Evolutionary conservation across 2,888 invertebrate species (phyloP).

Genomic region (Lycophotia porphyrea): DNA sequence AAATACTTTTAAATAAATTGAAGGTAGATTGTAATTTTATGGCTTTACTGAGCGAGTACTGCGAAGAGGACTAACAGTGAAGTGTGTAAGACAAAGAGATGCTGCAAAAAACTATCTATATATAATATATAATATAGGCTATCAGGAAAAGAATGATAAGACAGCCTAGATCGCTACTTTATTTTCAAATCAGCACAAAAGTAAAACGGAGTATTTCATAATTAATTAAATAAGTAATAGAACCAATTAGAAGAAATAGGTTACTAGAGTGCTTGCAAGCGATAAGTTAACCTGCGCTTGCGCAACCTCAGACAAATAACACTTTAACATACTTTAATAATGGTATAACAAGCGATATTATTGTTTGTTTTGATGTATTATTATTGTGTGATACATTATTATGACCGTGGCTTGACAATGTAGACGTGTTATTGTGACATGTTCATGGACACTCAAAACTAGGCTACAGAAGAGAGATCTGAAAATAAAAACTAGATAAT

Average conservation of each 20-base stretch:
- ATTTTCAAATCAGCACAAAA: background rate
- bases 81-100: background rate
- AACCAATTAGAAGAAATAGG: conserved; percentile 60
- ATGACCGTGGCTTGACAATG: conserved; percentile 1
- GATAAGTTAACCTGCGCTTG: conserved; percentile 51
- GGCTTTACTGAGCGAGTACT: background rate
- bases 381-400: conserved; percentile 13
- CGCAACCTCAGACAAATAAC: conserved; percentile 45
- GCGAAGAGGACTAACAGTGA: background rate
- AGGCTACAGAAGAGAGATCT: background rate
- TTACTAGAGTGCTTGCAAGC: conserved; percentile 46
- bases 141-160: background rate
- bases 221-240: conserved; percentile 28
- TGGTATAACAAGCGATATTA: background rate
- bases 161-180: background rate
- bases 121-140: too few species aligned
- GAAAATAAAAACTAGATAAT: background rate
- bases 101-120: background rate
- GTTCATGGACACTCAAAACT: conserved; percentile 22
- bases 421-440: conserved; percentile 7
- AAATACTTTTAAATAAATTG: background rate
- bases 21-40: background rate
- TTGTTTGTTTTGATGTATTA: conserved; percentile 25
- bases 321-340: conserved; percentile 37
- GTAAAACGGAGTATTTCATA: background rate